These are phyloP conservation scores for Clunio marinus DNA, from an alignment of 2,888 invertebrate genomes.

Conservation along the genomic window DNA sequence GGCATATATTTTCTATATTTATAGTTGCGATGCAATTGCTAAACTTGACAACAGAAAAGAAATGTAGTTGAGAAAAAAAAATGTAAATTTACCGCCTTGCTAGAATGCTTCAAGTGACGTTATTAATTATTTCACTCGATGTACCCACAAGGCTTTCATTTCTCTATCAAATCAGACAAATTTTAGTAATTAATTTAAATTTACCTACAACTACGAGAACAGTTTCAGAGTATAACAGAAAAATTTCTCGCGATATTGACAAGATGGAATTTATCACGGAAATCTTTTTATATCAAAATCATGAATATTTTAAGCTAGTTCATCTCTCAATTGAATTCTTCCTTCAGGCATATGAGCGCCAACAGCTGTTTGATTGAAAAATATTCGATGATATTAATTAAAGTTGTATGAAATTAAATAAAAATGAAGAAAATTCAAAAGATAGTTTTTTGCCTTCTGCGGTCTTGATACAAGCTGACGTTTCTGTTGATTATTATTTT, in stretches of 20 bases:
- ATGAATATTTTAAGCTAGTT: too few species aligned
- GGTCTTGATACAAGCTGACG: too few species aligned
- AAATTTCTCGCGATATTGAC: background rate
- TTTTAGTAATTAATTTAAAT: conserved; percentile 14
- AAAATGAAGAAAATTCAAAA: too few species aligned
- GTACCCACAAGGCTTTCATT: background rate
- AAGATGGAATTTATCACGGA: too few species aligned
- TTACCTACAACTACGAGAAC: background rate
- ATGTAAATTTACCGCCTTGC: conserved; percentile 3
- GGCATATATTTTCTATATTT: background rate
- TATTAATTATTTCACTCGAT: background rate
- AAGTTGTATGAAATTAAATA: too few species aligned
- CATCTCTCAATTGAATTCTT: too few species aligned
- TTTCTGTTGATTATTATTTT: too few species aligned
- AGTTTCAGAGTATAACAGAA: background rate
- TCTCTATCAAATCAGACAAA: conserved; percentile 4
- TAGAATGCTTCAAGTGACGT: background rate
- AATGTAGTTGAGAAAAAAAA: background rate
- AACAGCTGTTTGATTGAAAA: too few species aligned
- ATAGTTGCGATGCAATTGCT: background rate
- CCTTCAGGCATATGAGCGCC: too few species aligned
- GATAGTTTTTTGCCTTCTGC: too few species aligned
- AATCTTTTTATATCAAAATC: too few species aligned
- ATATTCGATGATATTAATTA: too few species aligned
- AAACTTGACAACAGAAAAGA: background rate